Base-by-base conservation (phyloP, 2,113 vertebrate genomes). In the Oxyura jamaicensis region DNA sequence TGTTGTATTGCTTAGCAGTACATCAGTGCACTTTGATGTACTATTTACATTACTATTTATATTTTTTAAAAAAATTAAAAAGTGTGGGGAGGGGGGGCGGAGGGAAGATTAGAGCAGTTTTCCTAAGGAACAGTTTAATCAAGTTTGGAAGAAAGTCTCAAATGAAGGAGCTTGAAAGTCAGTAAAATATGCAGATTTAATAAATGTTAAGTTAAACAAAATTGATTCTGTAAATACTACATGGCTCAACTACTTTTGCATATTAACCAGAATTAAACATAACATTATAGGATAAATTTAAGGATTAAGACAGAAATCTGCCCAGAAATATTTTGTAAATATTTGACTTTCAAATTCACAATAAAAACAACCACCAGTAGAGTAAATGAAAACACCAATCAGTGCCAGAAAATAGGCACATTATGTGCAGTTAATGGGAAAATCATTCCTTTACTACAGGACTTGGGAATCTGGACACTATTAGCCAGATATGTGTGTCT, bases 1-100 rank as follows among this genome's bases (percentile, higher is more conserved):
- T 90, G 60, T 48, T 86, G 52, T 76, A 53, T 83, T 94, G 68
- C 88, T 94, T 95, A 95, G 76, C 76, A 90, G 88, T 90, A 95
- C 65, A 78, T 93, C 88, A 86, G 42, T 75, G 88, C 76, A 91
- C 65, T 81, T 94, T 65, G 77, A 25, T 94, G 48, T 28, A 86
- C n/a, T 91, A n/a, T n/a, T n/a, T n/a, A n/a, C n/a, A n/a, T n/a
- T n/a, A n/a, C n/a, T n/a, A n/a, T n/a, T n/a, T n/a, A n/a, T n/a
- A n/a, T n/a, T n/a, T n/a, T n/a, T n/a, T n/a, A n/a, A n/a, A n/a
- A n/a, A n/a, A n/a, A n/a, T n/a, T n/a, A n/a, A n/a, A n/a, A n/a
- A n/a, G n/a, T n/a, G n/a, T n/a, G n/a, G n/a, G n/a, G n/a, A n/a
- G n/a, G n/a, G n/a, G n/a, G n/a, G n/a, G n/a, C n/a, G n/a, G n/a